Conservation (phyloP, 2,797 vertebrate genomes). For the Corythornis leucogaster region DNA sequence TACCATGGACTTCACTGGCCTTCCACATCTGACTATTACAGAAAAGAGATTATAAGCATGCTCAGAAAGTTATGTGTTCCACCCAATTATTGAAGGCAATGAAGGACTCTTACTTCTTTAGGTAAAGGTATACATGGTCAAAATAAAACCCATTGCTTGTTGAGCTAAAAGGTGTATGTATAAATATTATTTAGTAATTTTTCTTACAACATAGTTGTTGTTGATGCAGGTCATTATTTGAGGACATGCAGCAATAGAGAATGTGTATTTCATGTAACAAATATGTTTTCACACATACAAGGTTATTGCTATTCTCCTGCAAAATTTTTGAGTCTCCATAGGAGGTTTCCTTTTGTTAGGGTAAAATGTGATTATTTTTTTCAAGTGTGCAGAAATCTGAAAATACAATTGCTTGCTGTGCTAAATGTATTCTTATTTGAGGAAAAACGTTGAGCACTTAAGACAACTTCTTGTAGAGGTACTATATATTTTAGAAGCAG, state of each 20-base stretch:
- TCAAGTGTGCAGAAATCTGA: background rate
- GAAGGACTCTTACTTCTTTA: background rate
- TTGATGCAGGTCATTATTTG: background rate
- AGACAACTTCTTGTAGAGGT: background rate
- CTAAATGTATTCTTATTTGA: background rate
- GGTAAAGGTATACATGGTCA: background rate
- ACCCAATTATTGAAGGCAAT: background rate
- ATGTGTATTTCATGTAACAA: rapidly evolving
- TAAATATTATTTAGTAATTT: background rate
- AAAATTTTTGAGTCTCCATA: background rate
- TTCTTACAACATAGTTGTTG: background rate
- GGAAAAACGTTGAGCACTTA: background rate
- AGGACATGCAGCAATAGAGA: background rate
- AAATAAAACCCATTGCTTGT: background rate
- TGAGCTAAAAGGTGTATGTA: background rate
- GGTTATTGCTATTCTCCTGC: background rate
- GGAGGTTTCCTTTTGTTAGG: background rate
- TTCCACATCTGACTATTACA: background rate
- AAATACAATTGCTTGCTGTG: background rate
- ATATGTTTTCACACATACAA: rapidly evolving
- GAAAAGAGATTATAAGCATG: background rate
- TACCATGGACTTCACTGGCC: background rate
- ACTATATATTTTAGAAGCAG: background rate
- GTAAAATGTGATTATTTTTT: background rate
- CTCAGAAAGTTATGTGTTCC: background rate